A percentile compares a stretch with the other conserved stretches of the same genome.
These are phyloP conservation scores for Gnathonemus echidnorhynchus DNA, from an alignment of 2,113 vertebrate species.

Conservation along the genomic window DNA sequence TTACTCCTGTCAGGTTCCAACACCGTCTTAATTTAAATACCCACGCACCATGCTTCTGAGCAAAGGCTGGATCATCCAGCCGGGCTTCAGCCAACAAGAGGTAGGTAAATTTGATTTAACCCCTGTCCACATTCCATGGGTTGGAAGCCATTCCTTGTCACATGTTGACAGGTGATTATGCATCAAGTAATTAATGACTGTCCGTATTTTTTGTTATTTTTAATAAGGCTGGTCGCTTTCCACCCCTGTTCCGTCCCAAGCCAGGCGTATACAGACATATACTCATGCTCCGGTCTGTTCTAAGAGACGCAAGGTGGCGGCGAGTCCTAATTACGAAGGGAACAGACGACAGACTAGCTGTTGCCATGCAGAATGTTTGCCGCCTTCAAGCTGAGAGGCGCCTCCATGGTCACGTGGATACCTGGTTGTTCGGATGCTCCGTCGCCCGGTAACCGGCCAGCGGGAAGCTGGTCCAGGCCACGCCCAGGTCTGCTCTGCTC, in stretches of 20 bases:
- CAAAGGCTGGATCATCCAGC: background rate
- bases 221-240: background rate
- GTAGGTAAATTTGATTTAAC: background rate
- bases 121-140: background rate
- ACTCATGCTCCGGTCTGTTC: background rate
- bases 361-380: conserved; percentile 4
- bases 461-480: background rate
- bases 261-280: background rate
- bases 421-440: background rate
- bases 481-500: background rate
- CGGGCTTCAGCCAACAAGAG: background rate
- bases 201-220: background rate
- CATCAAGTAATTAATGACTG: background rate
- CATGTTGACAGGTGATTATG: background rate
- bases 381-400: background rate
- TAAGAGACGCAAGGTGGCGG: background rate
- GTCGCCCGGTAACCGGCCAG: background rate
- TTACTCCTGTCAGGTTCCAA: background rate
- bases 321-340: background rate
- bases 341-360: background rate
- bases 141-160: background rate
- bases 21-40: background rate
- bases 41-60: background rate
- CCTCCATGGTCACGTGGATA: background rate
- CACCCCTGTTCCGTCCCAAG: background rate